Conservation (phyloP, 2,113 vertebrate species). For the Chunga burmeisteri region DNA sequence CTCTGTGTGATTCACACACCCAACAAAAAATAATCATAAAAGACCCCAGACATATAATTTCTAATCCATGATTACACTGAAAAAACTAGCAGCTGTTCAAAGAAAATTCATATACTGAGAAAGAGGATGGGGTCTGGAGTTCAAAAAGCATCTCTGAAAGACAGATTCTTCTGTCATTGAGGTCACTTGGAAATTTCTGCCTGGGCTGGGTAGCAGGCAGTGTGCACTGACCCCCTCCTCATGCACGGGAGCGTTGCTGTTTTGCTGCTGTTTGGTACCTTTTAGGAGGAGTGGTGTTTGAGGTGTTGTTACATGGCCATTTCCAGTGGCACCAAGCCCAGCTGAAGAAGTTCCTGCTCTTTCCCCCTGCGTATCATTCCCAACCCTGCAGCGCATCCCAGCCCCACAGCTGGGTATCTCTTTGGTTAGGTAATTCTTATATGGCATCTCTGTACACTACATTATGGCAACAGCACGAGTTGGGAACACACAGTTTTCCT, state of each 20-base stretch:
- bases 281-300: neutral
- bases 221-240: neutral
- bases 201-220: neutral
- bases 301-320: neutral
- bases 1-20: conserved; percentile 28
- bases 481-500: neutral
- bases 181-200: neutral
- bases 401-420: neutral
- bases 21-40: conserved; percentile 2
- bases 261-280: neutral
- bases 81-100: conserved; percentile 5
- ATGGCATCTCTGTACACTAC: neutral
- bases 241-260: accelerated
- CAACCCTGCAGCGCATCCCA: neutral
- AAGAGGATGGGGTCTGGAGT: neutral
- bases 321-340: neutral
- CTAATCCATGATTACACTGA: neutral
- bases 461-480: neutral
- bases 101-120: neutral
- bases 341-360: neutral
- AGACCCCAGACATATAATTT: conserved; percentile 40
- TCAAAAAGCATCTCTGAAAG: neutral
- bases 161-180: neutral
- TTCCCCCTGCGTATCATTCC: accelerated
- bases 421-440: neutral